Base-by-base conservation (phyloP, 1,140 invertebrate genomes). In the Pogonus chalceus region DNA sequence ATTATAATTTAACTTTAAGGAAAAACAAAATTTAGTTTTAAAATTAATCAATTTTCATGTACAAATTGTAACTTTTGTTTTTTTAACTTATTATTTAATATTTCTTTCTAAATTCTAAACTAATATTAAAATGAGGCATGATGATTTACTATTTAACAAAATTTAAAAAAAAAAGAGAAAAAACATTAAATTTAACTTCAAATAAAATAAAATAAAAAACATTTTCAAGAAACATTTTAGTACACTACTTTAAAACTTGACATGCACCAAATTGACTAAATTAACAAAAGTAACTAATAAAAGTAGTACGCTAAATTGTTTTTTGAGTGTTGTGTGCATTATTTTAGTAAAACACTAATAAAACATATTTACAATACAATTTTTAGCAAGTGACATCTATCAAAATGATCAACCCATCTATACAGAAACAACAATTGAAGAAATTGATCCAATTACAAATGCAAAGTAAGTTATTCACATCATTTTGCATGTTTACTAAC, bases 331-430 rank as follows among this genome's bases (percentile, higher is more conserved):
- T 43, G 37, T 4, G 4, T 18, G 37, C 37, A 43, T 43, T 43
- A 12, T 14, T 31, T 31, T 31, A 31, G 26, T 14, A 31, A 7
- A 31, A 14, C 26, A 31, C 26, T 26, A 54, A 49, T 23, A 10
- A 49, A 20, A 49, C 14, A 12, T 9, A 23, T 20, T n/a, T 49
- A 49, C 4, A 4, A 3, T 14, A 12, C 52, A 20, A 16, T 47
- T 63, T 65, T 54, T 65, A 70, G 68, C 69, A 60, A 43, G 37
- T 43, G 76, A 79, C 69, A 76, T 78, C 68, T 76, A 77, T 65
- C 77, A 78, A 69, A 74, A 76, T 66, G 76, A 76, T 62, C 72
- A 75, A 63, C 76, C 75, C 56, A 73, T 76, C 57, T 79, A 69
- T 61, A 70, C 72, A 62, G 76, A 77, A 65, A 74, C 71, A 18